These are phyloP conservation scores for Tarsius wallacei DNA, from an alignment of 2,797 vertebrate genomes.

Conservation along the genomic window DNA sequence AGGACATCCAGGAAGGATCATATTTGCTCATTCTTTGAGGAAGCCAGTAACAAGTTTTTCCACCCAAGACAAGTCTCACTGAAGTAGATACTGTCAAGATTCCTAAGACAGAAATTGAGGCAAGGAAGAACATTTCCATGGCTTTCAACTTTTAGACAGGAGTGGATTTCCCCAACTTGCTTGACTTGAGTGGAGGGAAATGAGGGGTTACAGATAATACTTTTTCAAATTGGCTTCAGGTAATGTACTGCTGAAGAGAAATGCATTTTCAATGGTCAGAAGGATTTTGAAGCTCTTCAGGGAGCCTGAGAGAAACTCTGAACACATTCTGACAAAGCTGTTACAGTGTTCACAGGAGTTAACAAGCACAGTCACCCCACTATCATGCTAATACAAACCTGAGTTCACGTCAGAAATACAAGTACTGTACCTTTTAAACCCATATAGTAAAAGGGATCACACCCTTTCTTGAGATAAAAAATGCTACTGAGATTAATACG, in stretches of 20 bases:
- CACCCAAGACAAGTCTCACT: neutral
- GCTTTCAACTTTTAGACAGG: constrained; percentile 55
- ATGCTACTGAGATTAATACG: constrained; percentile 15
- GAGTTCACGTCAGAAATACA: constrained; percentile 64
- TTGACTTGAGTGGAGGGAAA: neutral
- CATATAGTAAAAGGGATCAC: constrained; percentile 24
- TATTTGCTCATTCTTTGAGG: constrained; percentile 7
- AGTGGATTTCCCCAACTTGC: constrained; percentile 36
- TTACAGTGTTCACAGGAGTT: neutral
- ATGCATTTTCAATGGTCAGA: constrained; percentile 30
- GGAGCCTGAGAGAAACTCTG: constrained; percentile 24
- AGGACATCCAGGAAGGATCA: neutral
- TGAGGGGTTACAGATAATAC: neutral
- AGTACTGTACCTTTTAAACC: constrained; percentile 16
- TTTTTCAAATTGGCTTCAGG: constrained; percentile 24
- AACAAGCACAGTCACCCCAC: neutral
- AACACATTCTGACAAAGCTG: constrained; percentile 24
- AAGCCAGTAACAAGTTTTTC: constrained; percentile 29
- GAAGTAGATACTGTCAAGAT: constrained; percentile 29
- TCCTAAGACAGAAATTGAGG: neutral
- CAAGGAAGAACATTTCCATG: constrained; percentile 24
- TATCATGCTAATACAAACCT: constrained; percentile 34
- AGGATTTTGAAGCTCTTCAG: constrained; percentile 39
- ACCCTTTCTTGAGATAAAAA: constrained; percentile 66
- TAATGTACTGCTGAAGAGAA: neutral